Evolutionary conservation across 1,140 invertebrate species (phyloP).

Genomic region (Luehdorfia chinensis): DNA sequence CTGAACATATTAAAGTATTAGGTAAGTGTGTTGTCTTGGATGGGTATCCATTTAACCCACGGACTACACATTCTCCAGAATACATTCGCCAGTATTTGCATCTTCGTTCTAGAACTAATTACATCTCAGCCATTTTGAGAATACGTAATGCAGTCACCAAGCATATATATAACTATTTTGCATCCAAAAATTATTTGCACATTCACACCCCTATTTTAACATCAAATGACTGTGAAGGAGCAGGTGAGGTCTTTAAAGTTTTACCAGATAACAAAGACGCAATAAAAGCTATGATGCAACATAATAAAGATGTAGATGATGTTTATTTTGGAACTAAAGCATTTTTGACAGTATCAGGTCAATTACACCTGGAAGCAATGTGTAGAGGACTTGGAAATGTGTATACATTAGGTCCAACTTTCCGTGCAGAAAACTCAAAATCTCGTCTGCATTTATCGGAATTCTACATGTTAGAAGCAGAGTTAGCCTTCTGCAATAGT

Average conservation of each 20-base stretch:
- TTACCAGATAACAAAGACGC: conserved; percentile 81
- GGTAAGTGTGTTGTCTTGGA: conserved; percentile 82
- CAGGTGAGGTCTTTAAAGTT: conserved; percentile 89
- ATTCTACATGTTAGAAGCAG: conserved; percentile 98
- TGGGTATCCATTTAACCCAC: conserved; percentile 88
- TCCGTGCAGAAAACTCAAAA: conserved; percentile 94
- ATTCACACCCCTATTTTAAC: conserved; percentile 97
- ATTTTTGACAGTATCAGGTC: conserved; percentile 95
- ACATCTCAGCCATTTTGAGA: conserved; percentile 85
- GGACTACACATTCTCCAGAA: conserved; percentile 84
- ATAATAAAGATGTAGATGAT: conserved; percentile 75
- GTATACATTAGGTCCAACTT: conserved; percentile 94
- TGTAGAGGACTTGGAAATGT: conserved; percentile 89
- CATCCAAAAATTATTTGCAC: conserved; percentile 84
- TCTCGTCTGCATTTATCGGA: conserved; percentile 94
- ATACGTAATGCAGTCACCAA: conserved; percentile 83
- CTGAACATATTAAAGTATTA: conserved; percentile 81
- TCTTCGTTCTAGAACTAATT: conserved; percentile 86
- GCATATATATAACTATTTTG: conserved; percentile 85
- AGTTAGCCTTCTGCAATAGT: conserved; percentile 89
- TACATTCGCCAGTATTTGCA: conserved; percentile 90
- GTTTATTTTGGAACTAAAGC: conserved; percentile 87
- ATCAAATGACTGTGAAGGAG: conserved; percentile 99
- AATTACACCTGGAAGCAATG: conserved; percentile 95
- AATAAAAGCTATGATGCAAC: conserved; percentile 81